Conservation (phyloP, 1,140 invertebrate genomes). For the Phthorimaea operculella region DNA sequence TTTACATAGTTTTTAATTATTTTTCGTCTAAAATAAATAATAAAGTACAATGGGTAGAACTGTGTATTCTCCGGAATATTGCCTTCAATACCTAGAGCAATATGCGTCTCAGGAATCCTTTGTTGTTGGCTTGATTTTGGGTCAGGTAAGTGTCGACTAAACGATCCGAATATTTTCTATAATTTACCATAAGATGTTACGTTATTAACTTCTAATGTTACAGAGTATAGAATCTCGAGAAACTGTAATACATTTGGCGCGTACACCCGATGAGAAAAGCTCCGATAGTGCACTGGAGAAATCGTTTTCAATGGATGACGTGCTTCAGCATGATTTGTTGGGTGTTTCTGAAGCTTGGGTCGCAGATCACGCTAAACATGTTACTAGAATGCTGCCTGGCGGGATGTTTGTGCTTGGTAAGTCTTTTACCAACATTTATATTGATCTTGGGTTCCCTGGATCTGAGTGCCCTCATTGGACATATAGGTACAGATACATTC, state of each 20-base stretch:
- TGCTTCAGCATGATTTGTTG: constrained; percentile 30
- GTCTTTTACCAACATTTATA: background rate
- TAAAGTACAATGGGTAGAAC: constrained; percentile 46
- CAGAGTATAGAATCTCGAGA: constrained; percentile 72
- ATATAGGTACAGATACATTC: no score
- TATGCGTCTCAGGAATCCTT: constrained; percentile 66
- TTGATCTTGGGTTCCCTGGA: no score
- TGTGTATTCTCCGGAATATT: constrained; percentile 59
- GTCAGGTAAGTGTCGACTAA: constrained; percentile 68
- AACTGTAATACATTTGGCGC: constrained; percentile 78
- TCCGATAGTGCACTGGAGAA: constrained; percentile 32
- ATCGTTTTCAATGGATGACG: constrained; percentile 41
- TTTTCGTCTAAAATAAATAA: background rate
- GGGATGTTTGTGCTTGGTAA: constrained; percentile 69
- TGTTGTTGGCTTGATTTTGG: constrained; percentile 74
- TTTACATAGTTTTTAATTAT: background rate
- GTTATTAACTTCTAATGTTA: background rate
- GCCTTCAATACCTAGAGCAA: constrained; percentile 61
- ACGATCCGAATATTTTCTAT: no score
- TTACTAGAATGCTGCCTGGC: constrained; percentile 84
- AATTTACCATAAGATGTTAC: no score
- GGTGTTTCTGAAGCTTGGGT: constrained; percentile 72
- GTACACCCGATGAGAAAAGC: constrained; percentile 72
- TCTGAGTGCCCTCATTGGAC: no score
- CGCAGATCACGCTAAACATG: constrained; percentile 77